These are phyloP conservation scores for Ylistrum balloti DNA, from an alignment of 1,140 invertebrate genomes.

Conservation along the genomic window DNA sequence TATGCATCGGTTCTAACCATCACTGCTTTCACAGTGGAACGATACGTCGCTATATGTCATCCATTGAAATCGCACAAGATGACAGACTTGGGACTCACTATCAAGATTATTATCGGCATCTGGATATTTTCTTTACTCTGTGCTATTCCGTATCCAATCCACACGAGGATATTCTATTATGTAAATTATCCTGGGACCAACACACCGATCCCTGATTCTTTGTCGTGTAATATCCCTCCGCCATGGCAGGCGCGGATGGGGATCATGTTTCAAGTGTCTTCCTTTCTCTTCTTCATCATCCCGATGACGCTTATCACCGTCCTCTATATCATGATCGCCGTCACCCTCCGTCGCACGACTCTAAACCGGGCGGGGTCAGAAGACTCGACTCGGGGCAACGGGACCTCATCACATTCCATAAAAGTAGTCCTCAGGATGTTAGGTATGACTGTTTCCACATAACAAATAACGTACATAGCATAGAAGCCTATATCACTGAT, in stretches of 20 bases:
- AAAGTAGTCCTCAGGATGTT: conserved; percentile 64
- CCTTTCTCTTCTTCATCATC: conserved; percentile 82
- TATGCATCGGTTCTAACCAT: conserved; percentile 97
- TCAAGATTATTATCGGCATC: conserved; percentile 89
- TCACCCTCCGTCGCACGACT: conserved; percentile 75
- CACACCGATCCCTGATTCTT: conserved; percentile 73
- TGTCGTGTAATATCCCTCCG: conserved; percentile 78
- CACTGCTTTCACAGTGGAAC: conserved; percentile 95
- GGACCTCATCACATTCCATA: conserved; percentile 51
- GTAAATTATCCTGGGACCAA: conserved; percentile 63
- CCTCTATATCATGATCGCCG: conserved; percentile 82
- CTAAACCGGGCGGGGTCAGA: conserved; percentile 56
- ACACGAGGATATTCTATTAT: conserved; percentile 76
- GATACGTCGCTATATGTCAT: conserved; percentile 97
- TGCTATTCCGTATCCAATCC: conserved; percentile 87
- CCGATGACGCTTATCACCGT: conserved; percentile 82
- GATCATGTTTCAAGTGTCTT: conserved; percentile 77
- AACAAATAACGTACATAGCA: too few relatives aligned
- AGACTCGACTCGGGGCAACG: conserved; percentile 52
- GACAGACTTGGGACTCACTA: conserved; percentile 89
- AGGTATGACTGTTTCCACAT: too few relatives aligned
- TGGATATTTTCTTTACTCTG: conserved; percentile 91
- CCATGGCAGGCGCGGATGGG: conserved; percentile 70
- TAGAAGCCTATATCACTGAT: too few relatives aligned
- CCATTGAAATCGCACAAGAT: conserved; percentile 94